Conservation (phyloP, 2,113 vertebrate genomes). For the Gulo gulo region DNA sequence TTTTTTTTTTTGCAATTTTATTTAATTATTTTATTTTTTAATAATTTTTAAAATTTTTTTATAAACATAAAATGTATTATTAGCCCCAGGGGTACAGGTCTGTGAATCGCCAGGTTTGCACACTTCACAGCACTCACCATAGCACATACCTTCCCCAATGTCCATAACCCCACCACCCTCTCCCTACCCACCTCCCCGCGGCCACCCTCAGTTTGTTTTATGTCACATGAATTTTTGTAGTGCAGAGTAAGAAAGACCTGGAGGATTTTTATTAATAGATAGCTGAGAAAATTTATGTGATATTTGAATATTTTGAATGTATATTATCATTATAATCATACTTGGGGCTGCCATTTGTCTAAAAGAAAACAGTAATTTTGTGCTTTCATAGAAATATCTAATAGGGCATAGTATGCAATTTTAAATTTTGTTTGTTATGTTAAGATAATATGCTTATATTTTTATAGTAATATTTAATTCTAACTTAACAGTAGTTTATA, state of each 20-base stretch:
- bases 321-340: background rate
- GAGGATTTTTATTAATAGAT: background rate
- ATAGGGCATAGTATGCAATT: background rate
- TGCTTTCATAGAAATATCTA: background rate
- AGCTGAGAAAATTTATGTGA: background rate
- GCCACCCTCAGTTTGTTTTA: no score
- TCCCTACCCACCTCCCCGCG: no score
- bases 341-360: background rate
- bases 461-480: background rate
- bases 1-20: background rate
- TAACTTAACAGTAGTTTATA: background rate
- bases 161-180: no score
- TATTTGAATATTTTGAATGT: background rate
- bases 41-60: no score
- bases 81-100: no score
- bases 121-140: no score
- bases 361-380: background rate
- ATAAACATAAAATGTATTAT: no score
- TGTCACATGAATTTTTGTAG: background rate
- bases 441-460: background rate
- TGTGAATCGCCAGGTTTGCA: no score
- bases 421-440: background rate
- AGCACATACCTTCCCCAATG: no score
- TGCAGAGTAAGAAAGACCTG: background rate
- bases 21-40: no score